These are phyloP conservation scores for Aphaenogaster ashmeadi DNA, from an alignment of 1,140 invertebrate species.

Conservation along the genomic window DNA sequence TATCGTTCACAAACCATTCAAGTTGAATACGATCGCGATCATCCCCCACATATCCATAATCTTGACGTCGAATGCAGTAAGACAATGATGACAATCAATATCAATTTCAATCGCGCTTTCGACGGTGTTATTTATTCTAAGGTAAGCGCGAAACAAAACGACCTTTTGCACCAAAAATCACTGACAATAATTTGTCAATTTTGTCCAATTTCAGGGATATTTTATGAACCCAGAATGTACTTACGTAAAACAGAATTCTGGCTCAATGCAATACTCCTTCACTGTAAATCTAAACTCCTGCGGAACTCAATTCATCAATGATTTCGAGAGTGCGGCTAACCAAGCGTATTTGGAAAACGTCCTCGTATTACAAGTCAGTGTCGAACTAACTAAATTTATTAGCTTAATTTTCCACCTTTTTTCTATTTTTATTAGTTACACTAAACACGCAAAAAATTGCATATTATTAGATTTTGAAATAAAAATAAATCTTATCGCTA, in stretches of 20 bases:
- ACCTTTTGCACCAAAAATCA: neutral
- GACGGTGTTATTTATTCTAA: constrained; percentile 94
- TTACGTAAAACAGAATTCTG: constrained; percentile 91
- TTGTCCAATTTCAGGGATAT: constrained; percentile 88
- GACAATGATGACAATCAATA: constrained; percentile 94
- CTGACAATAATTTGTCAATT: neutral
- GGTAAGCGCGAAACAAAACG: constrained; percentile 80
- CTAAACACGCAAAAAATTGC: neutral
- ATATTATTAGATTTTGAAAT: constrained; percentile 2
- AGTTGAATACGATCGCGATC: constrained; percentile 87
- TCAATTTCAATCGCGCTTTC: constrained; percentile 93
- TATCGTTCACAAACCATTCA: neutral
- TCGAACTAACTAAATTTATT: neutral
- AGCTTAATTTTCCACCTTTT: neutral
- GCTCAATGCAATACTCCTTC: constrained; percentile 91
- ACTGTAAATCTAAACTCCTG: constrained; percentile 93
- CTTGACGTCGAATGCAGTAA: constrained; percentile 93
- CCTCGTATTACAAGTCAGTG: constrained; percentile 90
- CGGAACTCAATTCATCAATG: constrained; percentile 93
- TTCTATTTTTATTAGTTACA: neutral
- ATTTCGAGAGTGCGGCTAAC: constrained; percentile 91
- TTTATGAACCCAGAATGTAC: constrained; percentile 91
- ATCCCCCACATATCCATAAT: constrained; percentile 92
- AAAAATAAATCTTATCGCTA: neutral
- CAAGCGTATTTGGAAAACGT: constrained; percentile 94